These are phyloP conservation scores for Microctenopoma lineatum DNA, from an alignment of 2,797 vertebrate genomes.

Conservation along the genomic window DNA sequence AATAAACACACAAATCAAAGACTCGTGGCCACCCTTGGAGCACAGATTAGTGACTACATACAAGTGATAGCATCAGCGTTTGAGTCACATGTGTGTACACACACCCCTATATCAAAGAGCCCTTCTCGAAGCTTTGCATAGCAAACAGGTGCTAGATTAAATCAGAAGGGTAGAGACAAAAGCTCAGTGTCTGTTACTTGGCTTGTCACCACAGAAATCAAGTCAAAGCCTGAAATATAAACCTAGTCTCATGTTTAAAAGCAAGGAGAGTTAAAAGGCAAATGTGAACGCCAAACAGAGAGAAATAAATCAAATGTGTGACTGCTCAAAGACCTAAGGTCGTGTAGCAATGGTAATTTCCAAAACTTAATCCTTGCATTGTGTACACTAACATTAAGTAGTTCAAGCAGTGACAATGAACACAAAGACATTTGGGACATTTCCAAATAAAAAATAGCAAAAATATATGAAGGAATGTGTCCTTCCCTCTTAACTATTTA, in stretches of 20 bases:
- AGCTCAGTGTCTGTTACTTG: conserved; percentile 75
- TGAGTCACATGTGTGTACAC: conserved; percentile 27
- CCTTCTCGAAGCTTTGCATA: conserved; percentile 77
- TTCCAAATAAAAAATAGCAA: no score
- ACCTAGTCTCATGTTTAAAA: conserved; percentile 44
- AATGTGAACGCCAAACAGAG: conserved; percentile 36
- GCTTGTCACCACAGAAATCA: conserved; percentile 66
- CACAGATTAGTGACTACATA: conserved; percentile 56
- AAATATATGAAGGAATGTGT: no score
- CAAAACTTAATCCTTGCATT: conserved; percentile 5
- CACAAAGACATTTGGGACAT: background rate
- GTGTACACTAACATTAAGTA: background rate
- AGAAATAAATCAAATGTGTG: conserved; percentile 46
- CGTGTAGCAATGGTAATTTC: conserved; percentile 22
- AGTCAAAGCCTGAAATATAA: conserved; percentile 67
- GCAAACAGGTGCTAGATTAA: conserved; percentile 81
- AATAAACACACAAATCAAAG: conserved; percentile 48
- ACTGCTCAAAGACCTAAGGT: background rate
- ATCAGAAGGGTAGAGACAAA: conserved; percentile 73
- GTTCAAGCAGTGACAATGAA: background rate
- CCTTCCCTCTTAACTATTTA: no score
- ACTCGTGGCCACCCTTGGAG: conserved; percentile 47
- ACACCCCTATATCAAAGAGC: conserved; percentile 73
- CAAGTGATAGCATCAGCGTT: conserved; percentile 61
- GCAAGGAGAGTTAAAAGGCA: conserved; percentile 36